These are phyloP conservation scores for Lasioglossum pauxillum DNA, from an alignment of 2,888 invertebrate genomes.

Conservation along the genomic window DNA sequence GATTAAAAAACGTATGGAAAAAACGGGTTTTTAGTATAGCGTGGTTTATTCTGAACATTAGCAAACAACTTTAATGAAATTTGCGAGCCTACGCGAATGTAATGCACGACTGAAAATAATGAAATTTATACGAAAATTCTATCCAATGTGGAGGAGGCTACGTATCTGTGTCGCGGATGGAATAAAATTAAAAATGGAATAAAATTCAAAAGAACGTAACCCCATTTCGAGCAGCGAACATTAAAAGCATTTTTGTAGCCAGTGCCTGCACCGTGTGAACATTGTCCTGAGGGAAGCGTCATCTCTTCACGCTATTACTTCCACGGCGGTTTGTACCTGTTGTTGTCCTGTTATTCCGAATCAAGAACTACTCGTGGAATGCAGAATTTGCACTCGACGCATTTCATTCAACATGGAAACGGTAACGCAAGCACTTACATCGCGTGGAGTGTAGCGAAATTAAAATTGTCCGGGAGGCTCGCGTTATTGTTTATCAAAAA, in stretches of 20 bases:
- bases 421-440: conserved; percentile 29
- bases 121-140: neutral
- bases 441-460: conserved; percentile 33
- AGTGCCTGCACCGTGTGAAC: neutral
- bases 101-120: neutral
- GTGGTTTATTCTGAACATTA: neutral
- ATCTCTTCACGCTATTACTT: conserved; percentile 29
- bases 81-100: neutral
- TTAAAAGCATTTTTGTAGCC: conserved; percentile 2
- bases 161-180: neutral
- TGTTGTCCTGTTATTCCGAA: conserved; percentile 54
- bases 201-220: conserved; percentile 10
- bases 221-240: neutral
- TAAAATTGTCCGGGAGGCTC: conserved; percentile 24
- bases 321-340: conserved; percentile 24
- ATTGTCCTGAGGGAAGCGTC: conserved; percentile 28
- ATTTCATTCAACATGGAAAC: conserved; percentile 32
- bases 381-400: conserved; percentile 39
- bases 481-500: neutral
- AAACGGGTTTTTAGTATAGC: neutral
- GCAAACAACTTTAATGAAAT: neutral
- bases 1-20: neutral
- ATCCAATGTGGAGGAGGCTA: neutral
- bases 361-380: conserved; percentile 39
- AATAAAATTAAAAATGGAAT: conserved; percentile 23